phyloP scores from a whole-genome alignment of 2,113 vertebrate species.

The Gobio gobio region DNA sequence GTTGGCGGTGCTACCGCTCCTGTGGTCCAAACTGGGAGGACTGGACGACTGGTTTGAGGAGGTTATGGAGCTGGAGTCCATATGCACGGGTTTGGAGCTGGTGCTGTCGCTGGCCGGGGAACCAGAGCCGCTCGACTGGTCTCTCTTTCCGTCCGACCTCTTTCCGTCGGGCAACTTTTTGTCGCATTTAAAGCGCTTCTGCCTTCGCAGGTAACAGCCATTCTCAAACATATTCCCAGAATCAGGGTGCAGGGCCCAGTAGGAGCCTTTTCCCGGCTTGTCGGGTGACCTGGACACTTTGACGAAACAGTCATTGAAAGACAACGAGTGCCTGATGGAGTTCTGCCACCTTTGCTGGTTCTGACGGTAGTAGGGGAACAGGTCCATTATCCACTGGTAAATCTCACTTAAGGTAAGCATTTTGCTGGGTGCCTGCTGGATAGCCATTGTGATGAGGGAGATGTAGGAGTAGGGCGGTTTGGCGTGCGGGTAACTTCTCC shows the following conservation, averaged over 20 bases:
- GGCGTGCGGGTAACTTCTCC: slow-evolving; percentile 95
- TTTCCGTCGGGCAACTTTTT: slow-evolving; percentile 80
- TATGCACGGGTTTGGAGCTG: slow-evolving; percentile 75
- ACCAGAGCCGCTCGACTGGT: slow-evolving; percentile 71
- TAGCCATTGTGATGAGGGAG: slow-evolving; percentile 98
- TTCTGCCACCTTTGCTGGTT: slow-evolving; percentile 99
- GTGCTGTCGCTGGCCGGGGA: slow-evolving; percentile 80
- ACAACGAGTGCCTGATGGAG: slow-evolving; percentile 96
- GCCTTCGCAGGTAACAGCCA: slow-evolving; percentile 94
- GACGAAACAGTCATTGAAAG: slow-evolving; percentile 98
- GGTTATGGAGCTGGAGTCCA: slow-evolving; percentile 78
- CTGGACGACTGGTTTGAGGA: slow-evolving; percentile 76
- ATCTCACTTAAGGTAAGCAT: slow-evolving; percentile 98
- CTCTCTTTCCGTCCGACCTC: slow-evolving; percentile 73
- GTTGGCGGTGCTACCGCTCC: slow-evolving; percentile 63
- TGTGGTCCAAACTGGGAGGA: slow-evolving; percentile 82
- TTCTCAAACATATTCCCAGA: slow-evolving; percentile 99
- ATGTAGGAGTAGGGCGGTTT: slow-evolving; percentile 99
- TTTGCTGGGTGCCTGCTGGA: slow-evolving; percentile 95
- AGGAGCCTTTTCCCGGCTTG: slow-evolving; percentile 97
- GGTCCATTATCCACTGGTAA: slow-evolving; percentile 99
- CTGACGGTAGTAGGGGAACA: slow-evolving; percentile 96
- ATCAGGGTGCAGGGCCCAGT: slow-evolving; percentile 97
- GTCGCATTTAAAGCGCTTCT: slow-evolving; percentile 98
- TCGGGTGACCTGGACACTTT: slow-evolving; percentile 97